These are phyloP conservation scores for Variabilichromis moorii DNA, from an alignment of 2,113 vertebrate species.

Conservation along the genomic window DNA sequence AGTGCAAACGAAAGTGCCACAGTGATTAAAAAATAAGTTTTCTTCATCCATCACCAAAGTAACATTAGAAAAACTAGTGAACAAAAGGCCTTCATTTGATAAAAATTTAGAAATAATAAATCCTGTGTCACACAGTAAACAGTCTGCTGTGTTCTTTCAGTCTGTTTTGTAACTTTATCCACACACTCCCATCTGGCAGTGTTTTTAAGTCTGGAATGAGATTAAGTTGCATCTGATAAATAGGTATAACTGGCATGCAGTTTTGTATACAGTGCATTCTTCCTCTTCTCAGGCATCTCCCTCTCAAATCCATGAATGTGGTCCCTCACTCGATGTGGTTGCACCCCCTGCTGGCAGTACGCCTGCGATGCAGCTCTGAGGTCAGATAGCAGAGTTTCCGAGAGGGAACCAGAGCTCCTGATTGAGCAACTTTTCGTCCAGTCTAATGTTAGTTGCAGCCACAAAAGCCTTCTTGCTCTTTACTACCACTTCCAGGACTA, in stretches of 20 bases:
- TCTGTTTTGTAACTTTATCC: conserved; percentile 15
- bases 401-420: conserved; percentile 78
- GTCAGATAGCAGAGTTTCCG: conserved; percentile 70
- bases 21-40: neutral
- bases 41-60: neutral
- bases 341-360: conserved; percentile 37
- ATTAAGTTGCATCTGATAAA: neutral
- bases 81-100: neutral
- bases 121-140: neutral
- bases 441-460: conserved; percentile 73
- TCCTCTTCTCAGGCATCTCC: neutral
- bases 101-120: neutral
- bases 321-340: neutral
- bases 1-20: conserved; percentile 2
- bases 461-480: conserved; percentile 77
- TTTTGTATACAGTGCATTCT: neutral
- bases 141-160: neutral
- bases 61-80: neutral
- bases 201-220: neutral
- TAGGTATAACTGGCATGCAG: neutral
- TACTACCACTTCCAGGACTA: conserved; percentile 75
- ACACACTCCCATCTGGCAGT: neutral
- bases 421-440: conserved; percentile 64
- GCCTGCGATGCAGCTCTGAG: neutral
- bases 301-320: neutral